A percentile compares a stretch with the other conserved stretches of the same genome.
These are phyloP conservation scores for Prionchulus punctatus DNA, from an alignment of 2,888 invertebrate species.

Conservation along the genomic window DNA sequence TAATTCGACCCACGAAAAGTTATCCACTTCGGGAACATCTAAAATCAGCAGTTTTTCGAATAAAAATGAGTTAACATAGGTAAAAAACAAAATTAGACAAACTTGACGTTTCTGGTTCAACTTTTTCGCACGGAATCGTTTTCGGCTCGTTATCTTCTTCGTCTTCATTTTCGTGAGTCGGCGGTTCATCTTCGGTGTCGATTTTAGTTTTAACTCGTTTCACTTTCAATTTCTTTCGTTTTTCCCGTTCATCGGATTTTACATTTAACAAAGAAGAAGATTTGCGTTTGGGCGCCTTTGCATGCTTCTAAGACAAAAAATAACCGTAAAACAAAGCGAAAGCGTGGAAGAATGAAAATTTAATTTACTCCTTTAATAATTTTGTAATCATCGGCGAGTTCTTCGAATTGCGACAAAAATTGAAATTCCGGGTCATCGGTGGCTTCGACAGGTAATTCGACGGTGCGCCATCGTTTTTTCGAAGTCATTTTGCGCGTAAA, in stretches of 20 bases:
- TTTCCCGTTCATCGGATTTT: neutral
- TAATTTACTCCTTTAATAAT: neutral
- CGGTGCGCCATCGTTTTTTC: no score
- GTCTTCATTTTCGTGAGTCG: neutral
- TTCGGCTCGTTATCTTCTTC: neutral
- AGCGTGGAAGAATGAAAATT: neutral
- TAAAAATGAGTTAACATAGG: neutral
- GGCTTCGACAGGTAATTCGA: no score
- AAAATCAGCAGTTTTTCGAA: no score
- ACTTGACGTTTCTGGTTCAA: neutral
- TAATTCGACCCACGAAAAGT: slow-evolving; percentile 35
- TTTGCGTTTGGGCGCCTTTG: neutral
- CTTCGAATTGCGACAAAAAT: neutral
- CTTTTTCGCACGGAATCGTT: neutral
- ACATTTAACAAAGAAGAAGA: neutral
- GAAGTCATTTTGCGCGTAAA: no score
- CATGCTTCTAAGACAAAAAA: neutral
- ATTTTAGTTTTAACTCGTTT: neutral
- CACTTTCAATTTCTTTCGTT: neutral
- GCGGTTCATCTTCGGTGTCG: no score
- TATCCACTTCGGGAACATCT: no score
- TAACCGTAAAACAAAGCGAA: neutral
- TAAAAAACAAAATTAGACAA: neutral
- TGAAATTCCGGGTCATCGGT: neutral
- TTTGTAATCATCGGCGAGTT: neutral